Evolutionary conservation across 2,888 invertebrate genomes (phyloP).

Genomic region (Callosobruchus maculatus): DNA sequence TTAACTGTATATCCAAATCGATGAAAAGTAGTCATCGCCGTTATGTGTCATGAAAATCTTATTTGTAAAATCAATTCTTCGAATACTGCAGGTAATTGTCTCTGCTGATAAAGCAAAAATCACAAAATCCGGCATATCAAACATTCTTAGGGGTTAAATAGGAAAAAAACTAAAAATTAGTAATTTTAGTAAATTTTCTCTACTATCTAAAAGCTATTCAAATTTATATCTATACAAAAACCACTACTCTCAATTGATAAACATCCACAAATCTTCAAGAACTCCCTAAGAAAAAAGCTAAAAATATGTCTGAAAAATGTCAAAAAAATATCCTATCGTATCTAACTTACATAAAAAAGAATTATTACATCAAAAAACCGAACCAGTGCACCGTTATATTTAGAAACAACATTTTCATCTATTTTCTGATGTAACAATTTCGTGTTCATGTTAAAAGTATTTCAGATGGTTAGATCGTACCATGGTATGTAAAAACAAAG

Average conservation of each 20-base stretch:
- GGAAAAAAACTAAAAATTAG: slow-evolving; percentile 13
- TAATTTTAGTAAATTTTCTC: slow-evolving; percentile 11
- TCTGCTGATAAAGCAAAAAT: background rate
- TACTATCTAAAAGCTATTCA: slow-evolving; percentile 24
- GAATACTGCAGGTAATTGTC: no score
- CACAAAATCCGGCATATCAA: background rate
- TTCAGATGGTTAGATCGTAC: background rate
- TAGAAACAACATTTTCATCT: background rate
- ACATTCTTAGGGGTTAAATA: background rate
- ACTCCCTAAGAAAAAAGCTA: slow-evolving; percentile 31
- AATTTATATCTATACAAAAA: slow-evolving; percentile 9
- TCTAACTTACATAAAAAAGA: background rate
- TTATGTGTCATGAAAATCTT: no score
- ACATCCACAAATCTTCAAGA: slow-evolving; percentile 26
- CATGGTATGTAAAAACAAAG: slow-evolving; percentile 23
- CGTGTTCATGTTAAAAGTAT: background rate
- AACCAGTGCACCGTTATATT: background rate
- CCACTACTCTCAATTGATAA: slow-evolving; percentile 13
- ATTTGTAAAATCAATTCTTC: no score
- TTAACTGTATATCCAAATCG: no score
- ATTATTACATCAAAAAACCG: background rate
- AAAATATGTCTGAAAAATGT: slow-evolving; percentile 25
- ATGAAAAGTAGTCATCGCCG: no score
- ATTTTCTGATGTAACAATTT: background rate
- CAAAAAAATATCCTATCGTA: background rate